Base-by-base conservation (phyloP, 2,888 invertebrate genomes). In the Drosophila rellima region DNA sequence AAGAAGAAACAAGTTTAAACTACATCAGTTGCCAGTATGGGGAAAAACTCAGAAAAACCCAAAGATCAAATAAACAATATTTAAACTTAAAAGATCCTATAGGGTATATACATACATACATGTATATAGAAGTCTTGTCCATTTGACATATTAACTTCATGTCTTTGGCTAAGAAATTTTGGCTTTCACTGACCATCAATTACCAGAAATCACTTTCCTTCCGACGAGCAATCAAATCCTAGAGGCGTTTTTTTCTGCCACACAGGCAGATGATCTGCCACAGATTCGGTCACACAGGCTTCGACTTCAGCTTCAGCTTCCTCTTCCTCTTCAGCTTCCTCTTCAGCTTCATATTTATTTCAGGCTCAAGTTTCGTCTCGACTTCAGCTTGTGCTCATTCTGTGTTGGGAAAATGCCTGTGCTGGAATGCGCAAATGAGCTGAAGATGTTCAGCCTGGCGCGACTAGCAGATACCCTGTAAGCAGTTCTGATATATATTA, bases 141-240 rank as follows among this genome's bases (percentile, higher is more conserved):
- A 56, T 64, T 55, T 64, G 48, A 29, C 51, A 56, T 15, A 31
- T 44, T 56, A 23, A 51, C 26, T 52, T 51, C 45, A 45, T 35
- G 23, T 45, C 44, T 33, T n/a, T n/a, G n/a, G n/a, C n/a, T 26
- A 26, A 17, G 13, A 70, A 59, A 51, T 65, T 81, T 74, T 62
- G 73, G 89, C 83, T 83, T 88, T 83, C 89, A 77, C 89, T 88
- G 68, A 23, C 66, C 80, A 55, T 42, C 65, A 78, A 88, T 82
- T 82, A 78, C 60, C 52, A 59, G 59, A 68, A 80, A 83, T 83
- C 83, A 83, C 83, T 83, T 83, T 83, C 89, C 78, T 69, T 61
- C 54, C 45, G 44, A 5, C 68, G 17, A 40, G 11, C 11, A 40
- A 1, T 10, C 39, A 40, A 17, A 2, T 52, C 57, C 45, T 20